phyloP scores from a whole-genome alignment of 2,113 vertebrate genomes.

The Bubo bubo region DNA sequence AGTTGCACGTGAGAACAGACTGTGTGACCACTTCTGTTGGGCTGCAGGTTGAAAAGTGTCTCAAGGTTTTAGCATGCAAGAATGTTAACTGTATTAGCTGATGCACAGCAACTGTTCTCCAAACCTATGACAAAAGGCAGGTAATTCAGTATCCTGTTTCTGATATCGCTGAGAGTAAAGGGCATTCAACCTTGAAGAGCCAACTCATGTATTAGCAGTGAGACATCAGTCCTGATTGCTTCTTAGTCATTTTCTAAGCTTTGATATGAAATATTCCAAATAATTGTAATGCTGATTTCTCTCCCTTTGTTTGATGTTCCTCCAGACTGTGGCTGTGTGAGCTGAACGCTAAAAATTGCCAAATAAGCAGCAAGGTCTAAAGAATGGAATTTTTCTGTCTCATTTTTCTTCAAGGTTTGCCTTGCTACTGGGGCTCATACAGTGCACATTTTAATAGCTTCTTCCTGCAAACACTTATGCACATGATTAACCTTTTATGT shows the following conservation, averaged over 20 bases:
- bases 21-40: neutral
- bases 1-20: neutral
- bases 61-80: neutral
- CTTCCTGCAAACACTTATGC: constrained; percentile 27
- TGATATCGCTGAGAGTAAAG: neutral
- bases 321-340: neutral
- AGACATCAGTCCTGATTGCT: neutral
- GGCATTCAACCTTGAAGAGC: neutral
- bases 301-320: neutral
- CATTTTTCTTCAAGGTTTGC: constrained; percentile 27
- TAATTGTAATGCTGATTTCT: neutral
- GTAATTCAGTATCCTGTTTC: neutral
- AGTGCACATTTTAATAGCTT: constrained; percentile 11
- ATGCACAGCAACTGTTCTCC: neutral
- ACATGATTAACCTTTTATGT: constrained; percentile 28
- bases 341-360: neutral
- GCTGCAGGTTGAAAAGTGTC: neutral
- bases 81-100: neutral
- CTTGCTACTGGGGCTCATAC: neutral
- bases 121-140: neutral
- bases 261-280: neutral
- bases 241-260: neutral
- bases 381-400: neutral
- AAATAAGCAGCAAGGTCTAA: neutral
- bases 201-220: neutral